Evolutionary conservation across 2,888 invertebrate species (phyloP).

Genomic region (Vesta saturnalis): DNA sequence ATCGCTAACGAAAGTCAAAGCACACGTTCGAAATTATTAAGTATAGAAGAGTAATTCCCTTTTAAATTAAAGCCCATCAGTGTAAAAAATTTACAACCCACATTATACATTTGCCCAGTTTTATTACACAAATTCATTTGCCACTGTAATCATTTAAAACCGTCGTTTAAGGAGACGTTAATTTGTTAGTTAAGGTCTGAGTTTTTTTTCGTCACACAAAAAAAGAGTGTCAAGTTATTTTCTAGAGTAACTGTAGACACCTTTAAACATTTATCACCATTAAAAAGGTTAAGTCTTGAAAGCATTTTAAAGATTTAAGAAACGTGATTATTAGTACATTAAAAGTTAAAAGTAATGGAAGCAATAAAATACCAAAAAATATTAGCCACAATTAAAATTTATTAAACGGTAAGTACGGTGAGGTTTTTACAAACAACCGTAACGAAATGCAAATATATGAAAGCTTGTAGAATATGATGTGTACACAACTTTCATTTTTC

Average conservation of each 20-base stretch:
- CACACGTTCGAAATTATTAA: not conserved
- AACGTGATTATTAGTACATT: not conserved
- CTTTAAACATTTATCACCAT: slow-evolving; percentile 1
- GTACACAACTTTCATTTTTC: too few species aligned
- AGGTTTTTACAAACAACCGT: not conserved
- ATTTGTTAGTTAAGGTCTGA: not conserved
- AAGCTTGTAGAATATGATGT: too few species aligned
- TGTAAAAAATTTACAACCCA: too few species aligned
- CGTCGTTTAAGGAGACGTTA: not conserved
- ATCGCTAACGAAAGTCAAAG: not conserved
- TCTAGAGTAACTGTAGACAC: too few species aligned
- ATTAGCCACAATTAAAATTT: not conserved
- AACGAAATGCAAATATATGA: too few species aligned
- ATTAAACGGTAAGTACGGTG: not conserved
- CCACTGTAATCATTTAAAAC: not conserved
- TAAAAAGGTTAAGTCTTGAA: not conserved
- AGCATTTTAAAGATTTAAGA: not conserved
- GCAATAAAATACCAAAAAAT: not conserved
- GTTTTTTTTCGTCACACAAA: too few species aligned
- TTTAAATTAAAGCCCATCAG: too few species aligned
- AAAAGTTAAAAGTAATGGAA: not conserved
- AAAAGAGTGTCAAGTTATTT: too few species aligned
- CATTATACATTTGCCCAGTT: too few species aligned
- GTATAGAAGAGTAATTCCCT: too few species aligned
- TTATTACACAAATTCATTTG: too few species aligned